These are phyloP conservation scores for Ophiothrix spiculata DNA, from an alignment of 35 echinoderm and acorn worm species.

Conservation along the genomic window DNA sequence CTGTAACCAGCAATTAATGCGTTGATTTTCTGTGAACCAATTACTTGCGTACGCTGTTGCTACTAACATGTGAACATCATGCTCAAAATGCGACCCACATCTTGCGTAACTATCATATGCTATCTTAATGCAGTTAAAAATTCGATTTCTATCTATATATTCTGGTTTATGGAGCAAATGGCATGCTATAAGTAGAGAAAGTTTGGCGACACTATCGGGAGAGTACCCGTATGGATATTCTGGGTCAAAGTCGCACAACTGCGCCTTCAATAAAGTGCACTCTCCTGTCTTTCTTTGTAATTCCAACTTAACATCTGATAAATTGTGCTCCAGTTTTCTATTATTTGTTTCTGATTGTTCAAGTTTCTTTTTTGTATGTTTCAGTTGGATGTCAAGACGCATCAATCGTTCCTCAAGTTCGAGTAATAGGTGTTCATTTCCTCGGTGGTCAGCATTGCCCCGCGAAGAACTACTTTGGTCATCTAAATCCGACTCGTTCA, in stretches of 20 bases:
- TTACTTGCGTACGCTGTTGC: conserved; percentile 95
- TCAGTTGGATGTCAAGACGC: conserved; percentile 65
- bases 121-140: conserved; percentile 80
- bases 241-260: conserved; percentile 38
- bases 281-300: conserved; percentile 56
- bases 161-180: conserved; percentile 77
- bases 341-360: conserved; percentile 68
- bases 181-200: conserved; percentile 82
- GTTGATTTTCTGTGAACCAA: conserved; percentile 92
- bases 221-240: conserved; percentile 55
- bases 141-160: conserved; percentile 55
- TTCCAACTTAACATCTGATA: conserved; percentile 49
- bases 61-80: conserved; percentile 96
- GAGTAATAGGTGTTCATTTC: background rate
- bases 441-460: too few species aligned
- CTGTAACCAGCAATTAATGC: conserved; percentile 86
- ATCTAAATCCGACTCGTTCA: conserved; percentile 8
- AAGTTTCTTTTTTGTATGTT: conserved; percentile 72
- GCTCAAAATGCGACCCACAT: conserved; percentile 79
- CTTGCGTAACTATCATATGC: conserved; percentile 85
- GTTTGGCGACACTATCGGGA: conserved; percentile 71
- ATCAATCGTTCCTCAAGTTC: conserved; percentile 41
- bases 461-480: background rate
- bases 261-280: conserved; percentile 29
- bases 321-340: conserved; percentile 58